Evolutionary conservation across 2,888 invertebrate genomes (phyloP), one percentile per base, ranked within the genome.

Genomic region (Eucera pruinosa): DNA sequence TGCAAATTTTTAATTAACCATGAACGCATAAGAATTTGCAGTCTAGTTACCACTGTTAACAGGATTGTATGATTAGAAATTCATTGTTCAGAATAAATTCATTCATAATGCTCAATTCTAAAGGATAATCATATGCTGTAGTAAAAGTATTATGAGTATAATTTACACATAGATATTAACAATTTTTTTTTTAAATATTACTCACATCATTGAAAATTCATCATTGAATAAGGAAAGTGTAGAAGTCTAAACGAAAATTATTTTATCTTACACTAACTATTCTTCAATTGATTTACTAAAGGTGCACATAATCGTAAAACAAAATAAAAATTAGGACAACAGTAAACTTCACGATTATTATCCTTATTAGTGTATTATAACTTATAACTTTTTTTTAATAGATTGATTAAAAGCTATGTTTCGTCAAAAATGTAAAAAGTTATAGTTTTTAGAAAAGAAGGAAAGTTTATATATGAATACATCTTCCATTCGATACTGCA

Each of bases 401-500:
- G 41, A 57, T 41, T 4, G 9, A 41, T 57, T 18, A 18, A 54
- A 43, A 9, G 30, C 39, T 11, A 36, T 7, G 36, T 36, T 9
- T 36, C 3, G 11, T 1, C 6, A 9, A 30, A 41, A 45, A 15
- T 50, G 66, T 60, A 30, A 39, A 25, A 57, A 33, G 11, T 48
- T 57, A 33, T n/a, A 13, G 23, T 25, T 5, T n/a, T n/a, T n/a
- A n/a, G n/a, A n/a, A n/a, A n/a, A n/a, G n/a, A n/a, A n/a, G 13
- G 45, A 36, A 33, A 25, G 43, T 30, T 41, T 25, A 33, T 36
- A 54, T 15, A 43, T 60, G 23, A 45, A 57, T 55, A 30, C 50
- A 55, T 61, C 27, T 15, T 39, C 55, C 50, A 9, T 67, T 69
- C 25, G 60, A 69, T 57, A 75, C 54, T 76, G 60, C 52, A 76